Base-by-base conservation (phyloP, 2,113 vertebrate species). In the Asarcornis scutulata region DNA sequence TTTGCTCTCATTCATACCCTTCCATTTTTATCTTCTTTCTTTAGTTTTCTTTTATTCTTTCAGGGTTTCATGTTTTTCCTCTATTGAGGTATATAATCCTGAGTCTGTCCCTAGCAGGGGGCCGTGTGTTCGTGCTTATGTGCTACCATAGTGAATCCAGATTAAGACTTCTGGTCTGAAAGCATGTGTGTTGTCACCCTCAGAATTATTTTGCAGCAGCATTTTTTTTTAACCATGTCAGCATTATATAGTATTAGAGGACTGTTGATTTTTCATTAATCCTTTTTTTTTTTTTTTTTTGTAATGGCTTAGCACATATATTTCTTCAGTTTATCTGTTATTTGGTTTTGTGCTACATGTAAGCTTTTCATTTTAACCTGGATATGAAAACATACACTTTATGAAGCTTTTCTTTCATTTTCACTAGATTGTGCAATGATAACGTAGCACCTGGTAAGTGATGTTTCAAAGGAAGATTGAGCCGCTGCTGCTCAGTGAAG, bases 71-170 rank as follows among this genome's bases (percentile, higher is more conserved):
- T 53, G 13, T 62, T 73, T 83, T 73, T 8, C 46, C 27, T 58
- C 32, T n/a, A 8, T 9, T 44, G 13, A 52, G 32, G 5, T 15
- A 22, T 6, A 42, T 17, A 68, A 64, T 58, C n/a, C 38, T 6
- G 11, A 32, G 22, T n/a, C 60, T 85, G 67, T 77, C 48, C 42
- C 1, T 2, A 50, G 59, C 59, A 56, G 59, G 31, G 22, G 36
- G 32, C 38, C 5, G 7, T 0, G 0, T 58, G 10, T 38, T 80
- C 38, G 2, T 25, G 25, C 21, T 73, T 48, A 14, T 29, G 12
- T 56, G 53, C 62, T 75, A 17, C 62, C 21, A 1, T 4, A 42
- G 34, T 5, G 11, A 72, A 79, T 34, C 18, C 74, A 79, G 60
- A 29, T 72, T 72, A 55, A 73, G 68, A 18, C 87, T 32, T 31